Evolutionary conservation across 1,140 invertebrate species (phyloP).

Genomic region (Drosophila elegans): DNA sequence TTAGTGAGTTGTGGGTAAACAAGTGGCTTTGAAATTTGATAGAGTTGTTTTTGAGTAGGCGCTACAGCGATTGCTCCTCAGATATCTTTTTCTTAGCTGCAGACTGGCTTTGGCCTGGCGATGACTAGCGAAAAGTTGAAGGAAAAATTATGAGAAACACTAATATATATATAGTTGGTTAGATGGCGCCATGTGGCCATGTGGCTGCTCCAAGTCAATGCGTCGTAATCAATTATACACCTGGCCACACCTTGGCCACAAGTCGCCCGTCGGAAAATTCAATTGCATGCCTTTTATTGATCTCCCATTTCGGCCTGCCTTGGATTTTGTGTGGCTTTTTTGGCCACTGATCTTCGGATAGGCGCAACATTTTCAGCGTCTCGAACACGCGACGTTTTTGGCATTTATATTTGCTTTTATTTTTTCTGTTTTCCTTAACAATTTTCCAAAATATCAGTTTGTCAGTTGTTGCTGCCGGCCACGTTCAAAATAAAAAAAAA

Average conservation of each 20-base stretch:
- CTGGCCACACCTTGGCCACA: conserved; percentile 69
- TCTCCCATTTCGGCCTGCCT: conserved; percentile 40
- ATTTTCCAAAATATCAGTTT: conserved; percentile 69
- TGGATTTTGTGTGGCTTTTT: conserved; percentile 31
- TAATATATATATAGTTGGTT: conserved; percentile 21
- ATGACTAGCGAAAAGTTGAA: conserved; percentile 17
- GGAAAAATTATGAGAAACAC: conserved; percentile 23
- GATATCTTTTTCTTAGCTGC: conserved; percentile 19
- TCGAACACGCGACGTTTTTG: conserved; percentile 74
- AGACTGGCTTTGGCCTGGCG: conserved; percentile 27
- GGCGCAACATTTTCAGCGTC: conserved; percentile 58
- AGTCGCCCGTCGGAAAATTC: conserved; percentile 50
- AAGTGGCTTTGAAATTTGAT: conserved; percentile 79
- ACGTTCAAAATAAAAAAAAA: conserved; percentile 38
- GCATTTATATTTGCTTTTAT: conserved; percentile 48
- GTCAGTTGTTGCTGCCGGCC: conserved; percentile 66
- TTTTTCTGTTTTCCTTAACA: conserved; percentile 15
- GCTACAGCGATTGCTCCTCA: conserved; percentile 6
- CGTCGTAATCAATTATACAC: conserved; percentile 71
- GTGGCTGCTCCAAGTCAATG: conserved; percentile 42
- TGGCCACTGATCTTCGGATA: conserved; percentile 59
- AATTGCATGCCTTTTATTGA: conserved; percentile 70
- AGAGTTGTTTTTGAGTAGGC: conserved; percentile 55
- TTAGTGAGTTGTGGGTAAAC: conserved; percentile 55
- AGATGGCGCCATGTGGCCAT: conserved; percentile 66